Conservation (phyloP, 2,113 vertebrate genomes). For the Cephalopholis sonnerati region DNA sequence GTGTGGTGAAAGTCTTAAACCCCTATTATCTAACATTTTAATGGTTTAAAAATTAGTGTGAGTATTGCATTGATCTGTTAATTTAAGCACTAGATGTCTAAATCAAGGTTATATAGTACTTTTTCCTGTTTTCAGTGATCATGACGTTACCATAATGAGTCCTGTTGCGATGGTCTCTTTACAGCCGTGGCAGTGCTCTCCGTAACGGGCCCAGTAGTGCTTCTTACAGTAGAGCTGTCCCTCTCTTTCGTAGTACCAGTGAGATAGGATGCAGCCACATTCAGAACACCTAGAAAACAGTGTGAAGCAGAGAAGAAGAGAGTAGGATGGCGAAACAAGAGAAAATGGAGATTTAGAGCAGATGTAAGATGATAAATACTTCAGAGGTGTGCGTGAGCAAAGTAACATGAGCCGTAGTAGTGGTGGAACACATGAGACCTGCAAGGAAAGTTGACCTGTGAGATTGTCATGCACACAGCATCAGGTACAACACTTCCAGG, state of each 20-base stretch:
- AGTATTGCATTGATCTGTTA: too few species aligned
- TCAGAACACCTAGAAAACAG: slow-evolving; percentile 89
- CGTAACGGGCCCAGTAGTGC: slow-evolving; percentile 94
- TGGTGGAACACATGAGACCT: slow-evolving; percentile 37
- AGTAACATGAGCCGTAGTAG: slow-evolving; percentile 47
- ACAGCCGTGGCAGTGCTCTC: slow-evolving; percentile 95
- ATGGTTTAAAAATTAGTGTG: too few species aligned
- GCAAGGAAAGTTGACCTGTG: slow-evolving; percentile 26
- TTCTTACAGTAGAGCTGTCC: slow-evolving; percentile 95
- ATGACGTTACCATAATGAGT: slow-evolving; percentile 91
- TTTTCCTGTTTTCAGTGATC: neutral
- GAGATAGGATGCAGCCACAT: slow-evolving; percentile 90
- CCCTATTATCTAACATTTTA: too few species aligned
- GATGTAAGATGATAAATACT: slow-evolving; percentile 16
- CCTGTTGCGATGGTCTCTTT: slow-evolving; percentile 93
- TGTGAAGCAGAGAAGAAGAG: neutral
- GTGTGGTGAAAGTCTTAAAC: too few species aligned
- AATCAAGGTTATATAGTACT: too few species aligned
- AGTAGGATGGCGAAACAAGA: slow-evolving; percentile 15
- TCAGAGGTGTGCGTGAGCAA: neutral
- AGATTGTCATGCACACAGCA: neutral
- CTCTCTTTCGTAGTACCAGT: slow-evolving; percentile 97
- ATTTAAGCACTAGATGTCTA: too few species aligned
- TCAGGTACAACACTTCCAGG: slow-evolving; percentile 40
- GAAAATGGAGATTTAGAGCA: slow-evolving; percentile 7